Evolutionary conservation across 1,140 invertebrate genomes (phyloP).

Genomic region (Aphidius ervi): DNA sequence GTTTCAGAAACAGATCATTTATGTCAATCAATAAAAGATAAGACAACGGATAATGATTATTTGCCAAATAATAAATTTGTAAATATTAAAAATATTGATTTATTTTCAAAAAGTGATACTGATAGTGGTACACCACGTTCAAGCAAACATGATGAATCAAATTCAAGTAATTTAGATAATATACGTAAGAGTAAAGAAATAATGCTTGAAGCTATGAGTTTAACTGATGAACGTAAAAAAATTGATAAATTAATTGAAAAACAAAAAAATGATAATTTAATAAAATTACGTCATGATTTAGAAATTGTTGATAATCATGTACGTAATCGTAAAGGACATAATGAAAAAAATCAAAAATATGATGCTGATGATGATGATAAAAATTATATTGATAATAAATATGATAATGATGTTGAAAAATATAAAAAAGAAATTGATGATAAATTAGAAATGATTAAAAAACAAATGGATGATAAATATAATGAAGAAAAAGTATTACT

Average conservation of each 20-base stretch:
- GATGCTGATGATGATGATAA: slow-evolving; percentile 19
- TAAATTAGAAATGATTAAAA: slow-evolving; percentile 42
- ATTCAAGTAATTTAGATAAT: slow-evolving; percentile 22
- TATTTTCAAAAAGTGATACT: slow-evolving; percentile 40
- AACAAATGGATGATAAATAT: slow-evolving; percentile 20
- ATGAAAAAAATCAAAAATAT: too few relatives aligned
- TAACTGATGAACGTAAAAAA: too few relatives aligned
- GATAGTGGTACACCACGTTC: slow-evolving; percentile 29
- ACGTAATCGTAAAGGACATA: background rate
- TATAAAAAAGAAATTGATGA: slow-evolving; percentile 36
- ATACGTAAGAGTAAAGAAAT: too few relatives aligned
- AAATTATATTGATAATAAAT: slow-evolving; percentile 24
- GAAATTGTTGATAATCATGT: slow-evolving; percentile 17
- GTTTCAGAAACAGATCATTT: slow-evolving; percentile 47
- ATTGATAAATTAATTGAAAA: too few relatives aligned
- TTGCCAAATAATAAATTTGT: slow-evolving; percentile 35
- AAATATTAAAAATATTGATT: slow-evolving; percentile 44
- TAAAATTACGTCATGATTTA: slow-evolving; percentile 25
- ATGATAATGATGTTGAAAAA: slow-evolving; percentile 32
- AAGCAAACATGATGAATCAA: slow-evolving; percentile 30
- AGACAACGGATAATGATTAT: slow-evolving; percentile 32
- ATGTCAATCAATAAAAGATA: slow-evolving; percentile 38
- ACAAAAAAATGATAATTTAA: slow-evolving; percentile 21
- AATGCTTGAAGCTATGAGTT: too few relatives aligned
- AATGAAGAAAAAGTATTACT: slow-evolving; percentile 37